Base-by-base conservation (phyloP, 1,140 invertebrate species). In the Trigoniulus corallinus region DNA sequence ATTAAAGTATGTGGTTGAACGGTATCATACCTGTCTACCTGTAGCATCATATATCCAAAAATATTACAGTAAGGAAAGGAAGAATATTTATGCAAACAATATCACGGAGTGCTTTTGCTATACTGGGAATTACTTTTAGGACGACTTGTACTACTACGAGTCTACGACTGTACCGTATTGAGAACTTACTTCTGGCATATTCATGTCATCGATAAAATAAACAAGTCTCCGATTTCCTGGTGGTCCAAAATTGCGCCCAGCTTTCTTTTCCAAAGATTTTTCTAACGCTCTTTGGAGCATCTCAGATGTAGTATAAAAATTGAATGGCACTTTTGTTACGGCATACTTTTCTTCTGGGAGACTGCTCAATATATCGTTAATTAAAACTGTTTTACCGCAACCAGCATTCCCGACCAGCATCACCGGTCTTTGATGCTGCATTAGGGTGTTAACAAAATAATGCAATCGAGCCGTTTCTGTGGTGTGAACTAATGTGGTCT, bases 121-220 rank as follows among this genome's bases (percentile, higher is more conserved):
- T 22, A 20, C 10, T 2, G 13, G 26, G 0, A 12, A 46, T 46
- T 23, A 1, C 12, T 25, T 20, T 43, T 50, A 24, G 3, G 4
- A 22, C 3, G 3, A 42, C 1, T 39, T 27, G 18, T 1, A 2
- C 18, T 44, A 42, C 15, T 18, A 51, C 13, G 48, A 10, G 18
- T n/a, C 18, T 24, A 41, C 10, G 43, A 12, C 26, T 40, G n/a
- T 10, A 26, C n/a, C n/a, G 21, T n/a, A n/a, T n/a, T n/a, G n/a
- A n/a, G 15, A 34, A 51, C 47, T 54, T 60, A 89, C 89, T 74
- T 94, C 88, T 15, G 92, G 91, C 91, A 96, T 96, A 63, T 97
- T 97, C 80, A 96, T 84, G 61, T 97, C 92, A 64, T 96, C 93
- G 52, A 96, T 82, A 65, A 96, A 97, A 64, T 95, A 96, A 52